These are phyloP conservation scores for Himalopsyche japonica DNA, from an alignment of 2,888 invertebrate genomes.

Conservation along the genomic window DNA sequence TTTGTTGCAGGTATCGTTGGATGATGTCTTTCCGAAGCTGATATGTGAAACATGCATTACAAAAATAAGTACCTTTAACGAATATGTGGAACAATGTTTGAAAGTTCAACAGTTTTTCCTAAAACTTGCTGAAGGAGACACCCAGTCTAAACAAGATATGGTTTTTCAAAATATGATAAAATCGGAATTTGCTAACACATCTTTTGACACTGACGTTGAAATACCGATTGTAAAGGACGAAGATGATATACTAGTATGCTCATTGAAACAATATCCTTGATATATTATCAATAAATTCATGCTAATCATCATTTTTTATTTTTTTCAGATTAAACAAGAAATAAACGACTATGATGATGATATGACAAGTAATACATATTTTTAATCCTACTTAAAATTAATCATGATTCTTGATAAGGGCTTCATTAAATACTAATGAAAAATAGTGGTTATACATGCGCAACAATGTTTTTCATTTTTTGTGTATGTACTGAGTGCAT, in stretches of 20 bases:
- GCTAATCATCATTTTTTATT: constrained; percentile 22
- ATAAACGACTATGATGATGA: constrained; percentile 53
- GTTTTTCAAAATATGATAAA: constrained; percentile 20
- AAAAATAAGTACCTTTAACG: constrained; percentile 33
- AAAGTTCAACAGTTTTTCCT: constrained; percentile 29
- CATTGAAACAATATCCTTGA: not conserved
- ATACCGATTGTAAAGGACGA: constrained; percentile 14
- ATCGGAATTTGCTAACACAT: constrained; percentile 13
- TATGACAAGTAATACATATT: constrained; percentile 49
- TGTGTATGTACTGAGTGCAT: too few species aligned
- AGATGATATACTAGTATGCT: constrained; percentile 6
- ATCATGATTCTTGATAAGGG: not conserved
- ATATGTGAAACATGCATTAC: constrained; percentile 29
- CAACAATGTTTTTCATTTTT: too few species aligned
- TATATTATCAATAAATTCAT: not conserved
- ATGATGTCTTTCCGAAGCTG: constrained; percentile 32
- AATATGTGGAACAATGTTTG: constrained; percentile 35
- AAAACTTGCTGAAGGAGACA: constrained; percentile 19
- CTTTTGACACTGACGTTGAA: not conserved
- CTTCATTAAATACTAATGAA: too few species aligned
- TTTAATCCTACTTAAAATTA: not conserved
- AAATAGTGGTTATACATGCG: too few species aligned
- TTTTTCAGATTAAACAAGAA: constrained; percentile 55
- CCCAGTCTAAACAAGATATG: constrained; percentile 8
- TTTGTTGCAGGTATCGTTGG: constrained; percentile 15